Conservation (phyloP, 2,888 invertebrate species). For the Drosophila fulvimacula region DNA sequence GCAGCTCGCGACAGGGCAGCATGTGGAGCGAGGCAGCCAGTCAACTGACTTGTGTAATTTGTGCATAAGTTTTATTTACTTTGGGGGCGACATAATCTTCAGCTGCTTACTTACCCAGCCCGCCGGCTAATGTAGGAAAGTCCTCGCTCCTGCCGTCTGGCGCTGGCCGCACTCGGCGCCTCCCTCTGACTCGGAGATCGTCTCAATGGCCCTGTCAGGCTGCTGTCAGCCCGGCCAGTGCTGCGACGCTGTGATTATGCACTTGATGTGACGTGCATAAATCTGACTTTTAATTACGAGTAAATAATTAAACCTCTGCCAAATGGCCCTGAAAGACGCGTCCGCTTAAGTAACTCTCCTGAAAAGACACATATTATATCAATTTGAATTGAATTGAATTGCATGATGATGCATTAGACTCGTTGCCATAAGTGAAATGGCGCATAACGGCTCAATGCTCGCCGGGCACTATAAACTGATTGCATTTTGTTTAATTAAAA, state of each 20-base stretch:
- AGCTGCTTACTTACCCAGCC: constrained; percentile 61
- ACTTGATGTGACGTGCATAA: constrained; percentile 77
- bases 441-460: neutral
- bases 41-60: constrained; percentile 79
- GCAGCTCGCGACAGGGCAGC: constrained; percentile 14
- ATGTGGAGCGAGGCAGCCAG: constrained; percentile 24
- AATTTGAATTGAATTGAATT: neutral
- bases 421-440: neutral
- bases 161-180: constrained; percentile 57
- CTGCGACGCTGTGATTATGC: constrained; percentile 66
- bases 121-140: constrained; percentile 39
- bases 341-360: neutral
- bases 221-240: constrained; percentile 36
- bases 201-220: constrained; percentile 74
- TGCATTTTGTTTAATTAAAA: constrained; percentile 18
- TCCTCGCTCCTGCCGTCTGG: constrained; percentile 14
- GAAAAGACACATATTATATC: neutral
- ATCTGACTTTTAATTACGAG: constrained; percentile 79
- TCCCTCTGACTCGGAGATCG: constrained; percentile 49
- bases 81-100: constrained; percentile 77
- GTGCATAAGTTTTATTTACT: constrained; percentile 79
- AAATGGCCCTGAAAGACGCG: constrained; percentile 29
- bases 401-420: neutral
- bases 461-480: neutral
- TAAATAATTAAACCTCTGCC: constrained; percentile 76